Percentiles rank a stretch among this genome's conserved stretches.
phyloP scores from a whole-genome alignment of 2,797 vertebrate genomes.

The Paguma larvata region DNA sequence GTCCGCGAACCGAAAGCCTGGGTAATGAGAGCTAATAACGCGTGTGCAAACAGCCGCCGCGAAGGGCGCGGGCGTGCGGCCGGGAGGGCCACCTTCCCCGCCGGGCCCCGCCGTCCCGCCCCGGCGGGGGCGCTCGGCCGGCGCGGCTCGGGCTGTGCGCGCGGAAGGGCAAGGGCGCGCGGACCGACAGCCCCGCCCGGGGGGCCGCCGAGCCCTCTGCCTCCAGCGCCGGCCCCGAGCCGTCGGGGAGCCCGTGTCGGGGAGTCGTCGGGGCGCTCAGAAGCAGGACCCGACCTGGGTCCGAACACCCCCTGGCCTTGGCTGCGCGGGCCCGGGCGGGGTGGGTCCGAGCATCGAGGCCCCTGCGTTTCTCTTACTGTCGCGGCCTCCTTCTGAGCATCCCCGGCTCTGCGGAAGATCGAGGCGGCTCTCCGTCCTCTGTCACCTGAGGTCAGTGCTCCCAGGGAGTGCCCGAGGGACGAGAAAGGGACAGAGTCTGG shows the following conservation, averaged over 20 bases:
- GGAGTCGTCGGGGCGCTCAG: neutral
- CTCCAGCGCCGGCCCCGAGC: fast-evolving
- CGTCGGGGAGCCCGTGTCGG: neutral
- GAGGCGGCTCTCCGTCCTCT: neutral
- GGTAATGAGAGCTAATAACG: conserved; percentile 66
- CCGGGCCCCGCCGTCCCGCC: neutral
- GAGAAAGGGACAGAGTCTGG: neutral
- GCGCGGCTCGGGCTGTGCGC: neutral
- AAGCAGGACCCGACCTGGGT: neutral
- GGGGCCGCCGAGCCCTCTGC: neutral
- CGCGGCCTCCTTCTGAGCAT: neutral
- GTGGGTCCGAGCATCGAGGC: neutral
- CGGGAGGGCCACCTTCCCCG: neutral
- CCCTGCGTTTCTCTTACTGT: neutral
- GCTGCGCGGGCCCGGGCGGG: neutral
- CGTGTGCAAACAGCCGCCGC: conserved; percentile 68
- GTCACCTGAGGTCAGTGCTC: neutral
- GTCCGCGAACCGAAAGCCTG: conserved; percentile 43
- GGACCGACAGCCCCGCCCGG: neutral
- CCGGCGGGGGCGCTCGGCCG: neutral
- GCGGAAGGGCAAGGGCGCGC: neutral
- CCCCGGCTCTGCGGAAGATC: neutral
- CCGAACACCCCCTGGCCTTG: neutral
- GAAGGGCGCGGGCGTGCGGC: neutral
- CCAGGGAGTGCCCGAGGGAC: neutral